Evolutionary conservation across 2,113 vertebrate genomes (phyloP).

Genomic region (Paratilapia polleni): DNA sequence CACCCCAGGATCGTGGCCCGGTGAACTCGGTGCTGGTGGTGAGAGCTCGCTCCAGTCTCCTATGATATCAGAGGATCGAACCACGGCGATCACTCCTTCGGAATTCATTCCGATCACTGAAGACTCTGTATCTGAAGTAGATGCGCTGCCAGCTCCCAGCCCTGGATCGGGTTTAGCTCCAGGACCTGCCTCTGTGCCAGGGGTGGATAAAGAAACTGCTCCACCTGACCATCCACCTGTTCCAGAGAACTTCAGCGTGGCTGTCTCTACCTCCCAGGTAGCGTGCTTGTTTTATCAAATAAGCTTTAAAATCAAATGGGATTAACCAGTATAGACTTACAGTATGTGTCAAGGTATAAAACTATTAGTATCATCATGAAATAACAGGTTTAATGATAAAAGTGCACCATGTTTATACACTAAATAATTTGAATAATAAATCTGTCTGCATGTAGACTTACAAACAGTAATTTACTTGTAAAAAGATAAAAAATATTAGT

Average conservation of each 20-base stretch:
- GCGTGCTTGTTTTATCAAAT: neutral
- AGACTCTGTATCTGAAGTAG: conserved; percentile 92
- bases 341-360: neutral
- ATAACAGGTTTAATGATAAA: neutral
- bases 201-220: conserved; percentile 4
- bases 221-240: conserved; percentile 51
- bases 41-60: conserved; percentile 92
- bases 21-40: conserved; percentile 80
- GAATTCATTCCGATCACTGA: conserved; percentile 92
- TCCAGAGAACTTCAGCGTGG: conserved; percentile 74
- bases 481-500: neutral
- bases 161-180: conserved; percentile 57
- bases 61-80: conserved; percentile 90
- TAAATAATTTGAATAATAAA: neutral
- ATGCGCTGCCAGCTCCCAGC: conserved; percentile 83
- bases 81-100: conserved; percentile 91
- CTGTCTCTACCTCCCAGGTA: conserved; percentile 84
- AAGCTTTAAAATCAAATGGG: neutral
- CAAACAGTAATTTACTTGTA: neutral
- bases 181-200: conserved; percentile 25
- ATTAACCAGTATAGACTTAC: neutral
- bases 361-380: neutral
- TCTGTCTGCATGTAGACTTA: neutral
- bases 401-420: neutral
- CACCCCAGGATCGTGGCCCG: conserved; percentile 83